Conservation (phyloP, 2,888 invertebrate genomes). For the Heteromyza rotundicornis region DNA sequence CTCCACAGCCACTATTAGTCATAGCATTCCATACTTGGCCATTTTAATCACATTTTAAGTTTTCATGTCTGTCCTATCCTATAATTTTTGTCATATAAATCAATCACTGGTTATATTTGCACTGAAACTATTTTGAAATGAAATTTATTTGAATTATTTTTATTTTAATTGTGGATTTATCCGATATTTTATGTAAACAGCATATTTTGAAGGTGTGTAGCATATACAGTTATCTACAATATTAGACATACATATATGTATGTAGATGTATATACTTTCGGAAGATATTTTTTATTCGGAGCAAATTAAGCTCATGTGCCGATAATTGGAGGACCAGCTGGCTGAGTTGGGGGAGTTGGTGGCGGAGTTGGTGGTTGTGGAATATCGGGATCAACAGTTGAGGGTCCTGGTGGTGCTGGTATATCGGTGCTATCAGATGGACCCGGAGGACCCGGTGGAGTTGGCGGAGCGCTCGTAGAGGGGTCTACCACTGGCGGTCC, state of each 20-base stretch:
- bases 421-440: constrained; percentile 15
- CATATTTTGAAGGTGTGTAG: too few relatives aligned
- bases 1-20: too few relatives aligned
- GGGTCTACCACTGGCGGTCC: not conserved
- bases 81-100: too few relatives aligned
- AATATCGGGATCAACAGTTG: constrained; percentile 21
- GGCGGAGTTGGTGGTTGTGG: constrained; percentile 40
- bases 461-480: constrained; percentile 8
- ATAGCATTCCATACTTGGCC: too few relatives aligned
- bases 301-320: not conserved
- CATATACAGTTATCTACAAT: too few relatives aligned
- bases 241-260: constrained; percentile 6
- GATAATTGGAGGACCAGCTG: constrained; percentile 33
- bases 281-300: not conserved
- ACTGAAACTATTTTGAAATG: too few relatives aligned
- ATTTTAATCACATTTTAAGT: too few relatives aligned
- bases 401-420: constrained; percentile 42
- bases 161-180: too few relatives aligned
- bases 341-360: constrained; percentile 37
- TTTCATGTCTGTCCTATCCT: too few relatives aligned
- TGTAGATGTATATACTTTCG: constrained; percentile 1
- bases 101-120: too few relatives aligned
- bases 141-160: too few relatives aligned
- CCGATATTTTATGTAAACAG: too few relatives aligned
- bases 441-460: constrained; percentile 8